Evolutionary conservation across 2,888 invertebrate species (phyloP).

Genomic region (Phalangium opilio): DNA sequence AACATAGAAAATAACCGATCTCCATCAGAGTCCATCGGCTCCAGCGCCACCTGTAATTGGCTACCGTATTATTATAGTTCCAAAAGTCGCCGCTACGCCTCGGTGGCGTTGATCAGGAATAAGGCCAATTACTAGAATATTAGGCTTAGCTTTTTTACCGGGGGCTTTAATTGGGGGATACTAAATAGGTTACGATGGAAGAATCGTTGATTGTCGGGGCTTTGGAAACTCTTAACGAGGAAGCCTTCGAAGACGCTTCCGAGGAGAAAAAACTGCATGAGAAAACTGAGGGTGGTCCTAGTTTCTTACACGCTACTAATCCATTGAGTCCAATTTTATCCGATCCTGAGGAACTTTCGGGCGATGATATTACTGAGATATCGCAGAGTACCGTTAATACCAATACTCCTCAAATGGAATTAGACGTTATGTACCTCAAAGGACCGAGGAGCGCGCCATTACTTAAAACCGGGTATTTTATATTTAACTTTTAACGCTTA

Average conservation of each 20-base stretch:
- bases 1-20: no score
- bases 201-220: constrained; percentile 92
- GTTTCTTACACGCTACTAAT: constrained; percentile 3
- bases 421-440: constrained; percentile 12
- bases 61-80: no score
- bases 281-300: not conserved
- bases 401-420: constrained; percentile 9
- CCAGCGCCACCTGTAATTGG: no score
- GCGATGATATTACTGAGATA: constrained; percentile 7
- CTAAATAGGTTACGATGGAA: constrained; percentile 65
- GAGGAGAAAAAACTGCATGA: constrained; percentile 31
- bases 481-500: not conserved
- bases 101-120: no score
- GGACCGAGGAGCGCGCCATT: constrained; percentile 11
- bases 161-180: no score
- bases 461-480: constrained; percentile 8
- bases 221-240: constrained; percentile 77
- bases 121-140: no score
- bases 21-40: no score
- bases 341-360: constrained; percentile 21
- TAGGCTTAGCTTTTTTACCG: no score
- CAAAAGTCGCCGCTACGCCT: no score
- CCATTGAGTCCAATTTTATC: constrained; percentile 26
- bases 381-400: constrained; percentile 6
- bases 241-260: constrained; percentile 77